These are phyloP conservation scores for Pimpla rufipes DNA, from an alignment of 2,888 invertebrate genomes.

Conservation along the genomic window DNA sequence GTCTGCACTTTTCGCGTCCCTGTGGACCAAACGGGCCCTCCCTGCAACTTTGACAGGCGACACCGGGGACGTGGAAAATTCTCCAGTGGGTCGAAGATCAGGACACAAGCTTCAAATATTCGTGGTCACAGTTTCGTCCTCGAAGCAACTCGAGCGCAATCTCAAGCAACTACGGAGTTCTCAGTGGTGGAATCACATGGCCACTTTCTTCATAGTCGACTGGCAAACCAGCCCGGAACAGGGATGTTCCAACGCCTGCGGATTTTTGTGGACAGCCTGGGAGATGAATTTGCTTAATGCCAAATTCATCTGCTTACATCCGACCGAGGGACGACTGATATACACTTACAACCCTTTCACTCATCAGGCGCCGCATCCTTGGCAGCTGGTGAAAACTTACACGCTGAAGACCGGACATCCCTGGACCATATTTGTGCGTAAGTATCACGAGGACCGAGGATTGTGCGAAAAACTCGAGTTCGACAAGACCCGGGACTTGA, in stretches of 20 bases:
- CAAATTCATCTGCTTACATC: constrained; percentile 63
- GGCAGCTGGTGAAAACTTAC: constrained; percentile 53
- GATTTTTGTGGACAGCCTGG: constrained; percentile 50
- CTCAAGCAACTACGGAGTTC: constrained; percentile 43
- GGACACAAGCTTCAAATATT: not conserved
- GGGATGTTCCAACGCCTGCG: constrained; percentile 60
- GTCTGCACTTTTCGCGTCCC: not conserved
- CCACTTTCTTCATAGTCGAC: constrained; percentile 58
- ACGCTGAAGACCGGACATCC: not conserved
- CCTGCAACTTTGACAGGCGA: not conserved
- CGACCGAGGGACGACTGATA: constrained; percentile 9
- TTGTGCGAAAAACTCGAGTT: constrained; percentile 30
- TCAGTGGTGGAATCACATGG: constrained; percentile 70
- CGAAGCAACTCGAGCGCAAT: not conserved
- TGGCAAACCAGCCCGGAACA: not conserved
- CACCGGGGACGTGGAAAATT: not conserved
- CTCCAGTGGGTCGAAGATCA: not conserved
- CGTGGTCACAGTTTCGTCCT: not conserved
- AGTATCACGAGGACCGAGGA: not conserved
- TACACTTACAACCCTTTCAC: constrained; percentile 72
- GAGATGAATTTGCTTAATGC: constrained; percentile 11
- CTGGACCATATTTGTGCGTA: constrained; percentile 27
- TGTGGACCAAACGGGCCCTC: not conserved
- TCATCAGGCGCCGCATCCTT: constrained; percentile 44
- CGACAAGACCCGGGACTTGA: constrained; percentile 25